Conservation (phyloP, 2,113 vertebrate species). For the Condylura cristata region DNA sequence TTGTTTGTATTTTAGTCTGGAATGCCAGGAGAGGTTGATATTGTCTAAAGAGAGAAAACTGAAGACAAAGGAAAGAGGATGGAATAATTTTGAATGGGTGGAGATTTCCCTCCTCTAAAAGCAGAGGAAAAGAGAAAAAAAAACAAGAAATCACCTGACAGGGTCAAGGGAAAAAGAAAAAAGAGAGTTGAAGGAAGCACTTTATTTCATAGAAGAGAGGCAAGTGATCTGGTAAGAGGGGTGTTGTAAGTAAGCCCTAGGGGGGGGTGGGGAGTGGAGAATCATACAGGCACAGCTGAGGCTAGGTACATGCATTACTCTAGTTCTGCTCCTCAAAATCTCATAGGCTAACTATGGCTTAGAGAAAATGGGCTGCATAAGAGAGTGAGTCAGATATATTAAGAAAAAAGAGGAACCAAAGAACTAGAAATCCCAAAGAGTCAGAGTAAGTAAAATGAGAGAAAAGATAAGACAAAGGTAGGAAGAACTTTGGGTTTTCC, state of each 20-base stretch:
- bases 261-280: background rate
- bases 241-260: background rate
- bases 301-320: background rate
- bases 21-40: background rate
- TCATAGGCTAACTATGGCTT: background rate
- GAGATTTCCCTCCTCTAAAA: background rate
- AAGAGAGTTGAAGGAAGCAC: background rate
- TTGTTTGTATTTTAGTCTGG: background rate
- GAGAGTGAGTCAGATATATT: background rate
- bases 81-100: background rate
- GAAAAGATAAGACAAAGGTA: background rate
- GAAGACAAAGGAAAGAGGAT: background rate
- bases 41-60: slow-evolving; percentile 8
- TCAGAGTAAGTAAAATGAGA: background rate
- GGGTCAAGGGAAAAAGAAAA: background rate
- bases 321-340: background rate
- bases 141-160: background rate
- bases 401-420: background rate
- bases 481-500: background rate
- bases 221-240: background rate
- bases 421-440: background rate
- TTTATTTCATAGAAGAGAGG: background rate
- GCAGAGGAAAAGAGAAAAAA: background rate
- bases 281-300: background rate
- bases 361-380: background rate